phyloP scores from a whole-genome alignment of 2,113 vertebrate genomes.

The Oplegnathus fasciatus region DNA sequence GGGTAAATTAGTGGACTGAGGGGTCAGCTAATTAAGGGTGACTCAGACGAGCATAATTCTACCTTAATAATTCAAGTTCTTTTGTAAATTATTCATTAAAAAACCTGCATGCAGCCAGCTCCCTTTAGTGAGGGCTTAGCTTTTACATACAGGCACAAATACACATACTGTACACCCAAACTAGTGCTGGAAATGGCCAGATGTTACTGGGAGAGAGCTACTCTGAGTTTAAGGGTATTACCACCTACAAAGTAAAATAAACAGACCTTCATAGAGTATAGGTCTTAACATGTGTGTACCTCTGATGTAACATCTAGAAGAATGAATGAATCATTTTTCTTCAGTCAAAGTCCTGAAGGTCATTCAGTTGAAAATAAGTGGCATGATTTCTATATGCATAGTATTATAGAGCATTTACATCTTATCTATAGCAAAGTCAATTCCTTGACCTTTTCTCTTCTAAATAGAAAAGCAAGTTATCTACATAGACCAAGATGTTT shows the following conservation, averaged over 20 bases:
- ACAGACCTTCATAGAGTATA: neutral
- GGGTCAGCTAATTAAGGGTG: conserved; percentile 61
- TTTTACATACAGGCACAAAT: neutral
- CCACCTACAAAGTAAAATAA: neutral
- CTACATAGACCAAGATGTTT: neutral
- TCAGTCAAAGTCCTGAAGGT: neutral
- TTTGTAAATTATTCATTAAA: conserved; percentile 72
- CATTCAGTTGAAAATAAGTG: neutral
- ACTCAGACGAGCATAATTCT: conserved; percentile 58
- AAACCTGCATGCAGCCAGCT: conserved; percentile 38
- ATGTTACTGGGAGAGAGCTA: neutral
- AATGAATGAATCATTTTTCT: neutral
- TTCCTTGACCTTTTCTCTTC: neutral
- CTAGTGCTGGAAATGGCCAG: neutral
- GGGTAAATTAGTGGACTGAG: conserved; percentile 55
- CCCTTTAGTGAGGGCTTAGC: conserved; percentile 16
- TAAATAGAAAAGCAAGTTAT: neutral
- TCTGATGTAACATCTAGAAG: neutral
- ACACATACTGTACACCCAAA: neutral
- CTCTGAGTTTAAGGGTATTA: neutral
- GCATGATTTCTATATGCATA: neutral
- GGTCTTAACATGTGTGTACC: no score
- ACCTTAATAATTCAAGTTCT: conserved; percentile 68
- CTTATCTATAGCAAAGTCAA: neutral
- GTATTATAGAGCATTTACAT: neutral